Evolutionary conservation across 2,797 vertebrate species (phyloP).

Genomic region (Scomberomorus guttatus): DNA sequence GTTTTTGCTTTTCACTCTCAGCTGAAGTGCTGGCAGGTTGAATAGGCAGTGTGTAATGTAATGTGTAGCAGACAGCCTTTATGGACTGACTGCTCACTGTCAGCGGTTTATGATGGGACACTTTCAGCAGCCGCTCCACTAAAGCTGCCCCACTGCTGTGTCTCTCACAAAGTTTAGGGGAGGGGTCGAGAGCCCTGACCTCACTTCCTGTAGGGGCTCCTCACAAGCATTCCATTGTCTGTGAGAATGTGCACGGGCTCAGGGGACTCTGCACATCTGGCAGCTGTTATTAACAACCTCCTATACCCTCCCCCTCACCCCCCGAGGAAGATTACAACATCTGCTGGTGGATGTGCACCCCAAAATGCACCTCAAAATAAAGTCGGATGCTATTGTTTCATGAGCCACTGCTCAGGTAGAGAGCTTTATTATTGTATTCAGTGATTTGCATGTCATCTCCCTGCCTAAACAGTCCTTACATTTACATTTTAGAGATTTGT

Average conservation of each 20-base stretch:
- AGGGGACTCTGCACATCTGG: constrained; percentile 87
- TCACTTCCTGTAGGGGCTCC: constrained; percentile 88
- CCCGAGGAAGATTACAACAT: constrained; percentile 63
- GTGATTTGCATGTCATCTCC: too few relatives aligned
- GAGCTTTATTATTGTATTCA: background rate
- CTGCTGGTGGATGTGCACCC: constrained; percentile 64
- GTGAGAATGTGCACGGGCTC: constrained; percentile 87
- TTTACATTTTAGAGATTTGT: background rate
- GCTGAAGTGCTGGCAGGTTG: constrained; percentile 39
- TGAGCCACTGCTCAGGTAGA: constrained; percentile 6
- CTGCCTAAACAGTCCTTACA: background rate
- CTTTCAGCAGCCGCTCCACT: constrained; percentile 55
- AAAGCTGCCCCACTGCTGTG: constrained; percentile 62
- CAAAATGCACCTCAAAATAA: constrained; percentile 65
- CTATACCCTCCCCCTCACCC: constrained; percentile 52
- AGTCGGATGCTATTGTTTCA: constrained; percentile 51
- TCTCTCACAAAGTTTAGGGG: constrained; percentile 76
- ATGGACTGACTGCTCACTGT: constrained; percentile 64
- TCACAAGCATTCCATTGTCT: constrained; percentile 90
- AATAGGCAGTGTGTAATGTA: constrained; percentile 39
- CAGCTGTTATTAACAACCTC: constrained; percentile 86
- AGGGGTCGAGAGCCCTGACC: constrained; percentile 86
- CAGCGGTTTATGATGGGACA: constrained; percentile 73
- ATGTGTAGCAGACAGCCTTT: constrained; percentile 59
- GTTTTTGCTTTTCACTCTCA: constrained; percentile 16